phyloP scores from a whole-genome alignment of 2,113 vertebrate species.

The Gambusia affinis region DNA sequence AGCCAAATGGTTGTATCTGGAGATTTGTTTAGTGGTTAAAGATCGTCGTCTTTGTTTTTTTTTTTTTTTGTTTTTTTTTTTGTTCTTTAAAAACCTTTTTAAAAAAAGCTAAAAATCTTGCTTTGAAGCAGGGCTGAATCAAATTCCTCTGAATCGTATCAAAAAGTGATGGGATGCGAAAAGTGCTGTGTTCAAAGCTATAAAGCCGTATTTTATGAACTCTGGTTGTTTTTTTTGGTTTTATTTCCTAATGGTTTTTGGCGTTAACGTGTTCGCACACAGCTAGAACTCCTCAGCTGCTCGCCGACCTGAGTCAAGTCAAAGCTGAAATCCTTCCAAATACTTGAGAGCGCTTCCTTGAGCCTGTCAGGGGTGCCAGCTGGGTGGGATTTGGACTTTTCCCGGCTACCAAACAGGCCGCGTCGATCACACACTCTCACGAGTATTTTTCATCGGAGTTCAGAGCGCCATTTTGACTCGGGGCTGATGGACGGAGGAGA shows the following conservation, averaged over 20 bases:
- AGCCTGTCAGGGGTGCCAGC: conserved; percentile 61
- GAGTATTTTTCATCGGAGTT: conserved; percentile 70
- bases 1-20: conserved; percentile 47
- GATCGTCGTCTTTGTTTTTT: conserved; percentile 34
- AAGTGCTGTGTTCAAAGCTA: conserved; percentile 72
- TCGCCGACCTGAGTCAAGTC: conserved; percentile 69
- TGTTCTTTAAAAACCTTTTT: conserved; percentile 59
- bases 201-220: conserved; percentile 70
- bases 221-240: conserved; percentile 22
- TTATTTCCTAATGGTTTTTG: conserved; percentile 59
- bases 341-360: conserved; percentile 55
- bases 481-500: conserved; percentile 58
- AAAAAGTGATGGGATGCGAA: conserved; percentile 74
- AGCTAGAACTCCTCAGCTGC: conserved; percentile 63
- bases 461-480: conserved; percentile 57
- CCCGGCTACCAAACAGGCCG: conserved; percentile 58
- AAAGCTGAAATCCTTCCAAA: conserved; percentile 73
- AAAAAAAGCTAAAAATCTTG: conserved; percentile 52
- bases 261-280: conserved; percentile 54
- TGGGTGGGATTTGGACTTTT: conserved; percentile 54
- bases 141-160: conserved; percentile 67
- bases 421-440: conserved; percentile 60
- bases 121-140: conserved; percentile 71
- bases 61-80: too few species aligned
- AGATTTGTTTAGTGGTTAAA: conserved; percentile 71